Percentiles rank a stretch among this genome's conserved stretches.
phyloP scores from a whole-genome alignment of 1,140 invertebrate species.

The Eubasilissa regina region DNA sequence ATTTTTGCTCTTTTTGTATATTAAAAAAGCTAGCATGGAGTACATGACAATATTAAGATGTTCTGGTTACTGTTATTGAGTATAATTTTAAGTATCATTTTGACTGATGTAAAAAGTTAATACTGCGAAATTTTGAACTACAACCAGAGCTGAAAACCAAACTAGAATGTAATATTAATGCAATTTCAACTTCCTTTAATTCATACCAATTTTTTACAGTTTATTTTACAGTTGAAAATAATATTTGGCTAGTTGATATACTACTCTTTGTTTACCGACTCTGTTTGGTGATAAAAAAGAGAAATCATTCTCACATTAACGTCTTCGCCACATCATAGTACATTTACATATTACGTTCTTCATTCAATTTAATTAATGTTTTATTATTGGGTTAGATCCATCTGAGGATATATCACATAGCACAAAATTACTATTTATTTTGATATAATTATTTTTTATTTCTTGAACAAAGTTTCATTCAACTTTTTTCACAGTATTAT shows the following conservation, averaged over 20 bases:
- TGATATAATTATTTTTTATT: neutral
- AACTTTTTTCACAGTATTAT: too few species aligned
- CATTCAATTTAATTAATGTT: too few species aligned
- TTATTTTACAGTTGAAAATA: too few species aligned
- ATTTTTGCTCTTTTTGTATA: conserved; percentile 38
- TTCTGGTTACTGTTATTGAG: conserved; percentile 23
- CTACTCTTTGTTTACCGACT: neutral
- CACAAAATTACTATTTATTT: conserved; percentile 3
- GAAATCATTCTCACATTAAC: too few species aligned
- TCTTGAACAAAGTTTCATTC: conserved; percentile 16
- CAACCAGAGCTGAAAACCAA: conserved; percentile 25
- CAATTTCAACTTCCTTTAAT: neutral
- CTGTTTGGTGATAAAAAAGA: neutral
- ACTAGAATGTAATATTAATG: conserved; percentile 17
- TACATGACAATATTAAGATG: conserved; percentile 40
- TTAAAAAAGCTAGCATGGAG: conserved; percentile 39
- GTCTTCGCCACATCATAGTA: too few species aligned
- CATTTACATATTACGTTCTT: too few species aligned
- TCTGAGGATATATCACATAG: neutral
- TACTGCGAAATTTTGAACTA: conserved; percentile 5
- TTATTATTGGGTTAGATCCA: too few species aligned
- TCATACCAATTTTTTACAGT: too few species aligned
- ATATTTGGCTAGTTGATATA: too few species aligned
- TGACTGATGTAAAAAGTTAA: conserved; percentile 32
- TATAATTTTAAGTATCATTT: conserved; percentile 27